These are phyloP conservation scores for Pogonognathellus flavescens DNA, from an alignment of 1,140 invertebrate genomes.

Conservation along the genomic window DNA sequence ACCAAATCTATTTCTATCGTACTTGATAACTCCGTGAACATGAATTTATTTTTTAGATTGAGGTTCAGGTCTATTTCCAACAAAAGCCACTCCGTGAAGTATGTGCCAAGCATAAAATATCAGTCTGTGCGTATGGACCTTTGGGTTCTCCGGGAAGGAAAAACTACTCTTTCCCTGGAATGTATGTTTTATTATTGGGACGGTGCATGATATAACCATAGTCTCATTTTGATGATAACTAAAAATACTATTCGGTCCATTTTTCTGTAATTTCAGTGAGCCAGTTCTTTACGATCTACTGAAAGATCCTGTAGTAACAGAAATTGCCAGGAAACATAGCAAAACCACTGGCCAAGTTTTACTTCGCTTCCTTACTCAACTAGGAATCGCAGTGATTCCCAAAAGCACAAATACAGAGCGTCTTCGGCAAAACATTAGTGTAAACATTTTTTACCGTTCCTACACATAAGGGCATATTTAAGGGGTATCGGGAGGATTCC, in stretches of 20 bases:
- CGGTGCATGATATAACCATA: background rate
- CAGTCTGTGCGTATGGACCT: constrained; percentile 49
- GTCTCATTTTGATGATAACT: background rate
- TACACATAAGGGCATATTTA: no score
- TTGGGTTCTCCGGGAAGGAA: constrained; percentile 69
- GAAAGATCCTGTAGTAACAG: constrained; percentile 68
- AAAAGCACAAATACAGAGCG: constrained; percentile 69
- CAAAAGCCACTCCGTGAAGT: constrained; percentile 70
- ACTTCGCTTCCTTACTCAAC: constrained; percentile 70
- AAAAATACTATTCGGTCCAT: background rate
- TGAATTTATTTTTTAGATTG: constrained; percentile 1
- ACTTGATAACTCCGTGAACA: background rate
- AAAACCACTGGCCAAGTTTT: constrained; percentile 71
- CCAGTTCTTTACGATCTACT: constrained; percentile 65
- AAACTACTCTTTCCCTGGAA: constrained; percentile 64
- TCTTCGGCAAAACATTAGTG: constrained; percentile 70
- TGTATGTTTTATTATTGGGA: constrained; percentile 63
- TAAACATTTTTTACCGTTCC: constrained; percentile 27
- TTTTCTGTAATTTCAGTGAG: background rate
- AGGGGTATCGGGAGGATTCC: no score
- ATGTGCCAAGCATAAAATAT: constrained; percentile 68
- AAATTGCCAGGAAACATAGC: constrained; percentile 69
- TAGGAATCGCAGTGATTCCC: constrained; percentile 70
- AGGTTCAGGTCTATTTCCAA: constrained; percentile 72
- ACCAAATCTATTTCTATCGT: background rate